These are phyloP conservation scores for Amblyjoppa fuscipennis DNA, from an alignment of 2,888 invertebrate genomes.

Conservation along the genomic window DNA sequence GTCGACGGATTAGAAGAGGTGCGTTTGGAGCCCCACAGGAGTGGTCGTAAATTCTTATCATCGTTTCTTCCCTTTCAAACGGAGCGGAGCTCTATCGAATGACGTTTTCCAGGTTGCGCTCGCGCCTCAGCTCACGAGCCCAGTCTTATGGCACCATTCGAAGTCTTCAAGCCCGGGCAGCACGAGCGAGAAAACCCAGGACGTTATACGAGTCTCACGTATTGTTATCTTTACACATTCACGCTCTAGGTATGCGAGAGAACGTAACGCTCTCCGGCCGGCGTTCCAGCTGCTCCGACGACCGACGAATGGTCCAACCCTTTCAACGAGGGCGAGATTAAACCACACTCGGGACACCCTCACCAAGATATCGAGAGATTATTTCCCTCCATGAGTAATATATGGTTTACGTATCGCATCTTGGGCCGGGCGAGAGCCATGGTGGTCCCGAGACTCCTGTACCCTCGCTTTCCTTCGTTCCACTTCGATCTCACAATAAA, in stretches of 20 bases:
- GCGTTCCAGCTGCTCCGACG: not conserved
- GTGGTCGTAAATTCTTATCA: slow-evolving; percentile 79
- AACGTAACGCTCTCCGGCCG: slow-evolving; percentile 34
- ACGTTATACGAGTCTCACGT: slow-evolving; percentile 69
- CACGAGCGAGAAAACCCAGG: slow-evolving; percentile 59
- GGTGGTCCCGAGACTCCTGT: slow-evolving; percentile 59
- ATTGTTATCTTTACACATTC: slow-evolving; percentile 78
- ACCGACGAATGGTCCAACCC: slow-evolving; percentile 76
- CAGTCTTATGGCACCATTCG: slow-evolving; percentile 31
- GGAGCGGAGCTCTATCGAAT: slow-evolving; percentile 35
- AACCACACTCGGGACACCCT: slow-evolving; percentile 76
- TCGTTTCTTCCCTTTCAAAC: slow-evolving; percentile 75
- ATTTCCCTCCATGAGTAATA: slow-evolving; percentile 72
- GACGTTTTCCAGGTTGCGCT: slow-evolving; percentile 58
- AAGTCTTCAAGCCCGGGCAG: slow-evolving; percentile 39
- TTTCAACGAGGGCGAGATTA: slow-evolving; percentile 81
- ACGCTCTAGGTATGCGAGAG: slow-evolving; percentile 67
- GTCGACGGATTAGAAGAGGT: slow-evolving; percentile 72
- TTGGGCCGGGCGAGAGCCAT: slow-evolving; percentile 47
- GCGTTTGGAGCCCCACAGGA: slow-evolving; percentile 50
- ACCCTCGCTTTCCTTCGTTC: slow-evolving; percentile 34
- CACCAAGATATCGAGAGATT: slow-evolving; percentile 77
- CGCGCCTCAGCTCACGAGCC: slow-evolving; percentile 28
- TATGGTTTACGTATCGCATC: slow-evolving; percentile 62
- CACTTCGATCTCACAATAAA: slow-evolving; percentile 45